Evolutionary conservation across 1,140 invertebrate genomes (phyloP), one percentile per base, ranked within the genome.

Genomic region (Mylabris phalerata): DNA sequence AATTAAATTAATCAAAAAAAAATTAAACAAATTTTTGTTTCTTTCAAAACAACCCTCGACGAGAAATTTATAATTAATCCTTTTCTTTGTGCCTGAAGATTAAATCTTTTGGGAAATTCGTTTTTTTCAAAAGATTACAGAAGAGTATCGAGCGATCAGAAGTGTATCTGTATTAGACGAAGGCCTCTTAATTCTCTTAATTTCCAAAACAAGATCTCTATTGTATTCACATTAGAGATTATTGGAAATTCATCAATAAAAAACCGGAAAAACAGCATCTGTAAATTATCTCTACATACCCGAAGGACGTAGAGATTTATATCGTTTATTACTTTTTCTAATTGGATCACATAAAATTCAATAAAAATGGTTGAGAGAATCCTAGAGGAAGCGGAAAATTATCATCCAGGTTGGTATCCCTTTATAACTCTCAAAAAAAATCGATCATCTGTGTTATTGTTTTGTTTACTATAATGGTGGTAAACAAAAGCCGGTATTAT

Each of bases 341-440:
- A 32, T 48, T 26, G 25, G 9, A 41, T 32, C 32, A 42, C 13
- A 19, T 42, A 9, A 4, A 10, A 7, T n/a, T 42, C 10, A 42
- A n/a, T 7, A 64, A 64, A 64, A 51, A 73, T 73, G 71, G 71
- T 73, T 60, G 71, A 73, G 55, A 66, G 69, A 55, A 73, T 73
- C 49, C 63, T 71, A 45, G 71, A 73, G 61, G 71, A 73, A 67
- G 57, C 63, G 39, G 71, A 73, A 59, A 67, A 67, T 64, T 71
- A 65, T 55, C 68, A 70, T 52, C 57, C 66, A 65, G 68, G 68
- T 70, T 55, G 54, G 67, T 68, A 39, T 40, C 10, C 10, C 39
- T 40, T 40, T 40, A 7, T 6, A n/a, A n/a, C 9, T 42, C 5
- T 42, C 10, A 42, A 42, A 42, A 42, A 13, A 42, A n/a, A n/a